Evolutionary conservation across 2,888 invertebrate genomes (phyloP).

Genomic region (Trachelus troglodyta): DNA sequence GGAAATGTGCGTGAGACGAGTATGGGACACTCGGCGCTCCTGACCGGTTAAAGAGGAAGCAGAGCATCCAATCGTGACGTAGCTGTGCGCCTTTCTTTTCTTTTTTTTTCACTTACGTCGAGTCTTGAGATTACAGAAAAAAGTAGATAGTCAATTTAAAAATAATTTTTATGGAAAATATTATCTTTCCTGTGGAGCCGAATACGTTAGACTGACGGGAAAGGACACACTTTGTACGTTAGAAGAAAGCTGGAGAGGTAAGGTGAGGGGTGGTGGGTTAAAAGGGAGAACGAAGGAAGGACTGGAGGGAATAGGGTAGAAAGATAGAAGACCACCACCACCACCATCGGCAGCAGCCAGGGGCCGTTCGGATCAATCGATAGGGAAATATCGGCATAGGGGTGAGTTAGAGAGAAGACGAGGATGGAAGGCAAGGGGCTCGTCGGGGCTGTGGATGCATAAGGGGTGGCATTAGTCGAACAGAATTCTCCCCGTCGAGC

Average conservation of each 20-base stretch:
- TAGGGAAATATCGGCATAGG: slow-evolving; percentile 62
- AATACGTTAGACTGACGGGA: too few species aligned
- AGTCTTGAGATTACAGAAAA: too few species aligned
- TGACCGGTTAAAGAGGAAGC: too few species aligned
- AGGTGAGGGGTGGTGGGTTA: not conserved
- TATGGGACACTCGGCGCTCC: too few species aligned
- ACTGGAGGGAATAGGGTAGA: slow-evolving; percentile 8
- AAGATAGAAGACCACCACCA: slow-evolving; percentile 29
- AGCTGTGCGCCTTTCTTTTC: too few species aligned
- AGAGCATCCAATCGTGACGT: too few species aligned
- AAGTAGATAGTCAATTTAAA: too few species aligned
- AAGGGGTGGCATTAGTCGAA: slow-evolving; percentile 59
- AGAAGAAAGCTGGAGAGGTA: slow-evolving; percentile 13
- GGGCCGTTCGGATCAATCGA: slow-evolving; percentile 58
- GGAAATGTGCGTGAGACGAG: too few species aligned
- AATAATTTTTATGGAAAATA: too few species aligned
- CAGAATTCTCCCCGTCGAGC: slow-evolving; percentile 32
- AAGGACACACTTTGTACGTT: too few species aligned
- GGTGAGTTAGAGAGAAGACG: slow-evolving; percentile 43
- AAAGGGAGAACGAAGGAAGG: not conserved
- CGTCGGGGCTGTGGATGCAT: slow-evolving; percentile 49
- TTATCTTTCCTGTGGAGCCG: too few species aligned
- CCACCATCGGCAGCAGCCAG: slow-evolving; percentile 17
- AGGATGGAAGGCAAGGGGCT: slow-evolving; percentile 24
- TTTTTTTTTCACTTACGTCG: too few species aligned